A percentile compares a stretch with the other conserved stretches of the same genome.
These are phyloP conservation scores for Ericerus pela DNA, from an alignment of 1,140 invertebrate genomes.

Conservation along the genomic window DNA sequence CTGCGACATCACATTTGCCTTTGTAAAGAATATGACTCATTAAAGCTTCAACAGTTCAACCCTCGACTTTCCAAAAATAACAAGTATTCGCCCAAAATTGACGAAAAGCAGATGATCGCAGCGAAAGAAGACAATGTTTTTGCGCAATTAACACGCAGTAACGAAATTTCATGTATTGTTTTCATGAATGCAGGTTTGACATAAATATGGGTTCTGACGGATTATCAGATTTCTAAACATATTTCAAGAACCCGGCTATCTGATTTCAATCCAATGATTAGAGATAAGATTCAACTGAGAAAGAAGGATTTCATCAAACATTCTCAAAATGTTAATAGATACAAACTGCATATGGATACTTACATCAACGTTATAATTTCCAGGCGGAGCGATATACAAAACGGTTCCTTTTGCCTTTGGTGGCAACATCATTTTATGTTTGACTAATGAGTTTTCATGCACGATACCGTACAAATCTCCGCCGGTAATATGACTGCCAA, in stretches of 20 bases:
- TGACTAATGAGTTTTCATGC: conserved; percentile 92
- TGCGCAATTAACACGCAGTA: too few species aligned
- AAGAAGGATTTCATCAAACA: not conserved
- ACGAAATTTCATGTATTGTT: too few species aligned
- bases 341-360: conserved; percentile 33
- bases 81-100: too few species aligned
- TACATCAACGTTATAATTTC: conserved; percentile 86
- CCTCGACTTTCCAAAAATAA: too few species aligned
- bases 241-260: not conserved
- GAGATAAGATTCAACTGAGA: not conserved
- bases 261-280: conserved; percentile 6
- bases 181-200: too few species aligned
- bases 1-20: too few species aligned
- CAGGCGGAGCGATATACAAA: conserved; percentile 84
- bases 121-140: too few species aligned
- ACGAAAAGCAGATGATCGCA: too few species aligned
- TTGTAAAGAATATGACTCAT: too few species aligned
- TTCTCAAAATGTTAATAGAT: not conserved
- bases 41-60: too few species aligned
- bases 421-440: conserved; percentile 89
- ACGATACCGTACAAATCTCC: conserved; percentile 94
- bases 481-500: conserved; percentile 91
- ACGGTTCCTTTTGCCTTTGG: conserved; percentile 91
- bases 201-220: too few species aligned
- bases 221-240: too few species aligned